phyloP scores from a whole-genome alignment of 2,113 vertebrate species.

The Malaclemys terrapin region DNA sequence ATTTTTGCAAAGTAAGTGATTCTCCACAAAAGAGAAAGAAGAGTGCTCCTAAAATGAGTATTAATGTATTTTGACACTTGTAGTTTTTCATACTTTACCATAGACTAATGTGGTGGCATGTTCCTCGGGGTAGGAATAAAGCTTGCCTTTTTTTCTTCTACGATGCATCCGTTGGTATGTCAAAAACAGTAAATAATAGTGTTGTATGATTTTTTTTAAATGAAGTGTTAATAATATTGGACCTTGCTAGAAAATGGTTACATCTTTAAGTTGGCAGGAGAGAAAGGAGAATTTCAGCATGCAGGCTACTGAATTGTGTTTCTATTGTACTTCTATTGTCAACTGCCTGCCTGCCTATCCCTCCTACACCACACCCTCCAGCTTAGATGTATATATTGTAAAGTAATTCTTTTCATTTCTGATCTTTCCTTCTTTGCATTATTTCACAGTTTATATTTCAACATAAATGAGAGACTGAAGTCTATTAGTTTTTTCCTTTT shows the following conservation, averaged over 20 bases:
- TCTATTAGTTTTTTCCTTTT: neutral
- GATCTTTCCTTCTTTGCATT: slow-evolving; percentile 8
- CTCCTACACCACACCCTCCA: neutral
- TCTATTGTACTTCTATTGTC: neutral
- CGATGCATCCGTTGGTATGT: neutral
- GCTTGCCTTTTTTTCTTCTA: neutral
- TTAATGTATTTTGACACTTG: neutral
- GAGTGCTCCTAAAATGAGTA: neutral
- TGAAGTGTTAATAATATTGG: neutral
- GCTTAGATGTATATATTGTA: slow-evolving; percentile 2
- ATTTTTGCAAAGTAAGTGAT: neutral
- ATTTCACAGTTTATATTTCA: slow-evolving; percentile 19
- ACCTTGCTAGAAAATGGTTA: neutral
- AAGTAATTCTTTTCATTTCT: slow-evolving; percentile 18
- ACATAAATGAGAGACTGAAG: neutral
- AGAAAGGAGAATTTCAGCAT: neutral
- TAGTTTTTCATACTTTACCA: neutral
- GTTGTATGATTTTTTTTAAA: neutral
- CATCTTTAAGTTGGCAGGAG: neutral
- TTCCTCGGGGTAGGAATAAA: neutral
- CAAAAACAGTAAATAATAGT: neutral
- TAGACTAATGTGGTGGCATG: neutral
- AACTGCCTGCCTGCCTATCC: neutral
- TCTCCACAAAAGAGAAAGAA: neutral
- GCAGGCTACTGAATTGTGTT: neutral